Evolutionary conservation across 1,140 invertebrate genomes (phyloP).

Genomic region (Drosophila pallidifrons): DNA sequence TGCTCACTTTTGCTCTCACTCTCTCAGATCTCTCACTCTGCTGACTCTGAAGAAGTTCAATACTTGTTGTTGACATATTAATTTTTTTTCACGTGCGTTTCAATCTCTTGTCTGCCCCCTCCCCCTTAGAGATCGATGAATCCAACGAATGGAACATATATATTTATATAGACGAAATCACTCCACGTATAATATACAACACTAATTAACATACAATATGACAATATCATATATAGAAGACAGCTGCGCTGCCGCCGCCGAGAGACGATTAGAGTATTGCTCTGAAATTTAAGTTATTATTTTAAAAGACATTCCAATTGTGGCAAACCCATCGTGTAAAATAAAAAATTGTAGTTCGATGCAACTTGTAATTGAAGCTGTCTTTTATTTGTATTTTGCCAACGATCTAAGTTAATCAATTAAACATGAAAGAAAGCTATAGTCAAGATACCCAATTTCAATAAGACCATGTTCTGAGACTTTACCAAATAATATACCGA

Average conservation of each 20-base stretch:
- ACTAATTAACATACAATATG: not conserved
- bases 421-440: too few relatives aligned
- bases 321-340: constrained; percentile 56
- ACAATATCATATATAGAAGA: too few relatives aligned
- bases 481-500: too few relatives aligned
- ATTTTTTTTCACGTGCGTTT: constrained; percentile 21
- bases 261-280: constrained; percentile 31
- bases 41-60: not conserved
- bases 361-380: not conserved
- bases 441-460: too few relatives aligned
- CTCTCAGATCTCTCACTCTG: not conserved
- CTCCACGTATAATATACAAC: not conserved
- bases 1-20: not conserved
- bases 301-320: constrained; percentile 55
- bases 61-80: constrained; percentile 6
- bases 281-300: constrained; percentile 53
- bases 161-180: not conserved
- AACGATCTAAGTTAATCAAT: too few relatives aligned
- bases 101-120: not conserved
- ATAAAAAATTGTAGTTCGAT: constrained; percentile 59
- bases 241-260: constrained; percentile 21
- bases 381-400: not conserved
- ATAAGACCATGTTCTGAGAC: too few relatives aligned
- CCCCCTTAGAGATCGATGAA: not conserved
- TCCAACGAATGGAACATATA: constrained; percentile 18